A percentile compares a stretch with the other conserved stretches of the same genome.
These are phyloP conservation scores for Hycleus phaleratus DNA, from an alignment of 1,140 invertebrate species.

Conservation along the genomic window DNA sequence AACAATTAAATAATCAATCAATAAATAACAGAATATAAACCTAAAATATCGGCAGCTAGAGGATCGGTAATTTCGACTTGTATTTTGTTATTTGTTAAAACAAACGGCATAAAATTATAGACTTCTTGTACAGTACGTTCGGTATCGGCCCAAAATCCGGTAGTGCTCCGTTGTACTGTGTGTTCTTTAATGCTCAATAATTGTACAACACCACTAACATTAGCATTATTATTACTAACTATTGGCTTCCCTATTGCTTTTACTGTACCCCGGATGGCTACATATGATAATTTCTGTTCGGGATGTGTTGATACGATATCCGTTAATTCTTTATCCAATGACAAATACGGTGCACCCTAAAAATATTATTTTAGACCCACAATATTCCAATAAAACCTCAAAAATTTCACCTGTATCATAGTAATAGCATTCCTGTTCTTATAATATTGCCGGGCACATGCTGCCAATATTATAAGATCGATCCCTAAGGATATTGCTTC, in stretches of 20 bases:
- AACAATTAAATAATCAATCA: too few relatives aligned
- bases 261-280: conserved; percentile 62
- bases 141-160: conserved; percentile 74
- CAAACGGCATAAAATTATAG: conserved; percentile 67
- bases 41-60: conserved; percentile 61
- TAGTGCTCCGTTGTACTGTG: conserved; percentile 61
- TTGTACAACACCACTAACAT: conserved; percentile 65
- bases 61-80: conserved; percentile 65
- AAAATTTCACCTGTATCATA: conserved; percentile 53
- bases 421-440: conserved; percentile 58
- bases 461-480: conserved; percentile 59
- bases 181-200: conserved; percentile 66
- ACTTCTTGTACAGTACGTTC: conserved; percentile 64
- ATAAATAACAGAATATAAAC: conserved; percentile 31
- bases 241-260: conserved; percentile 65
- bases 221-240: conserved; percentile 57
- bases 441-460: conserved; percentile 62
- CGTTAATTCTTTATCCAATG: conserved; percentile 54
- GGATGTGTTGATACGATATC: conserved; percentile 50
- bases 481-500: conserved; percentile 63
- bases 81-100: conserved; percentile 51
- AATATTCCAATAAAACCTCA: background rate
- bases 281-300: conserved; percentile 58
- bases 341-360: conserved; percentile 58
- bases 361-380: background rate